These are phyloP conservation scores for Timema podura DNA, from an alignment of 2,888 invertebrate species.

Conservation along the genomic window DNA sequence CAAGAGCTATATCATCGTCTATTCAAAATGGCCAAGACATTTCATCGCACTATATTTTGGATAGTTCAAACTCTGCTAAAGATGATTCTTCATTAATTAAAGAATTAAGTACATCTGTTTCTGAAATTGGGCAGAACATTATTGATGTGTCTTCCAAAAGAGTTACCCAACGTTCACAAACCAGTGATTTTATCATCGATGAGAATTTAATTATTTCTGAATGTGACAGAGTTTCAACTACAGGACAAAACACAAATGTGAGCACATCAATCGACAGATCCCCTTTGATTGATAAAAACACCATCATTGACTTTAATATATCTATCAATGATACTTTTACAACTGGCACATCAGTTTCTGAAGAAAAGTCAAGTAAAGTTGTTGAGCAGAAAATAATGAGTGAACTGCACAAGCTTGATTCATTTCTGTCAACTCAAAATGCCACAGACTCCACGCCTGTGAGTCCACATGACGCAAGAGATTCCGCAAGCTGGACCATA, in stretches of 20 bases:
- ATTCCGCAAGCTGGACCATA: constrained; percentile 35
- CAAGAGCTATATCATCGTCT: not conserved
- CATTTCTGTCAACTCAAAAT: constrained; percentile 36
- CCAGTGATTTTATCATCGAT: constrained; percentile 3
- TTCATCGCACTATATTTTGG: no score
- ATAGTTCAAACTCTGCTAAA: not conserved
- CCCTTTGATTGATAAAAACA: not conserved
- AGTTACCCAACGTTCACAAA: constrained; percentile 19
- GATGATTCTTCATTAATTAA: no score
- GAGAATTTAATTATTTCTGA: no score
- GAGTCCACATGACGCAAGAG: constrained; percentile 33
- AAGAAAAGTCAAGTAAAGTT: constrained; percentile 32
- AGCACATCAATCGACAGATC: constrained; percentile 1
- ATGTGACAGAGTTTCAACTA: no score
- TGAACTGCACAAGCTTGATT: constrained; percentile 57
- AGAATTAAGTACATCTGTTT: no score
- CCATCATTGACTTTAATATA: constrained; percentile 2
- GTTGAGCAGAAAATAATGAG: constrained; percentile 59
- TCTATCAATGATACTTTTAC: not conserved
- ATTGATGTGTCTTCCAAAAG: not conserved
- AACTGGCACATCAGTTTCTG: not conserved
- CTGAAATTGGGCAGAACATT: no score
- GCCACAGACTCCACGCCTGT: constrained; percentile 33
- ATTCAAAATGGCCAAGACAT: constrained; percentile 14
- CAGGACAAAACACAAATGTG: not conserved